Evolutionary conservation across 2,888 invertebrate species (phyloP), one percentile per base, ranked within the genome.

Genomic region (Physocephala rufipes): DNA sequence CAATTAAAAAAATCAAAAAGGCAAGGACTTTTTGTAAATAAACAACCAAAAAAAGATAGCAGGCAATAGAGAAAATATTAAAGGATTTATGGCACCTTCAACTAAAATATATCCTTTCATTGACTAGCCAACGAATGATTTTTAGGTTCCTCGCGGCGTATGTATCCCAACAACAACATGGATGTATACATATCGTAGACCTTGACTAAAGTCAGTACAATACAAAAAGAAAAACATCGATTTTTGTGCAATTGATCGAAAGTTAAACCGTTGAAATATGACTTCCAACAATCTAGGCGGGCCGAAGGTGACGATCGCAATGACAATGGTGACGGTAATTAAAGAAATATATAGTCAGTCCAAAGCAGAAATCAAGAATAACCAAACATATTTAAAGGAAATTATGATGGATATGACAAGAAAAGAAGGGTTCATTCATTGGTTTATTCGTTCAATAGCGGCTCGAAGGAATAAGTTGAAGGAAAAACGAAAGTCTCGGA

Each of bases 391-490:
- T 16, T 16, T 45, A 15, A 21, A 3, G 47, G n/a, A n/a, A 16
- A 63, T 28, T 59, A 16, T 55, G 53, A 65, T 51, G 19, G 45
- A 67, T 55, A 51, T 36, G 53, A 26, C 61, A n/a, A 49, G 19
- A 59, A 15, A 59, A 26, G 72, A 72, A 72, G 72, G 72, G 72
- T 72, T 69, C 59, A 66, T 61, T 67, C 53, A 63, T 63, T 64
- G 15, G 67, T 55, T 45, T 5, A 21, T 4, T 15, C 26, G 24
- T 19, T 63, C n/a, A n/a, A n/a, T n/a, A n/a, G 43, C 24, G 43
- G 36, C 13, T 9, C 9, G 19, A 51, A 61, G 28, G 19, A 68
- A 45, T 19, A 30, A 61, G 24, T 28, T 4, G 26, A 4, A 36
- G n/a, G n/a, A n/a, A 36, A 9, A 36, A 63, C 49, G 59, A 59